phyloP scores from a whole-genome alignment of 2,797 vertebrate species.

The Staurois parvus region DNA sequence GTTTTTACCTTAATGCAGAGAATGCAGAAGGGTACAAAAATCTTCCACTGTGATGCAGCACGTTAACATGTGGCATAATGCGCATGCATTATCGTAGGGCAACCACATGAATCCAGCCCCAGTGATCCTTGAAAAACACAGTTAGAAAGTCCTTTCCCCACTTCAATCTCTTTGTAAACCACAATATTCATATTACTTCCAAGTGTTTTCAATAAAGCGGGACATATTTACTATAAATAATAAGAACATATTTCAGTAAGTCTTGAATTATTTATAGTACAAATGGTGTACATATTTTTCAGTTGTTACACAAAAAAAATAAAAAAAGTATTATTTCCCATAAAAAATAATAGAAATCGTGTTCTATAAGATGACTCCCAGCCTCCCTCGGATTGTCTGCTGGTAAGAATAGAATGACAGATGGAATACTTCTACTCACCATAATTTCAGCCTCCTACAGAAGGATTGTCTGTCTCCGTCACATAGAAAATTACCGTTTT shows the following conservation, averaged over 20 bases:
- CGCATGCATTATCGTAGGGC: too few relatives aligned
- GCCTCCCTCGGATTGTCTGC: constrained; percentile 12
- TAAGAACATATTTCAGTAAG: neutral
- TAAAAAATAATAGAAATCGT: constrained; percentile 29
- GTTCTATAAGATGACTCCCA: constrained; percentile 20
- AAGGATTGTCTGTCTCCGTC: constrained; percentile 54
- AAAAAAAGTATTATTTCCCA: neutral
- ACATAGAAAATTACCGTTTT: constrained; percentile 58
- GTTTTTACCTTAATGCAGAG: too few relatives aligned
- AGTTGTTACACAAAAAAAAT: neutral
- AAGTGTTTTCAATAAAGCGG: neutral
- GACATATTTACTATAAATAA: neutral
- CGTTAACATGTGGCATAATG: too few relatives aligned
- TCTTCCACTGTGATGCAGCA: too few relatives aligned
- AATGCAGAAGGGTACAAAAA: too few relatives aligned
- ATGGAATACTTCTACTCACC: constrained; percentile 46
- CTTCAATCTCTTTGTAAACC: neutral
- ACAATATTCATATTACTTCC: neutral
- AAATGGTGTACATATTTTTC: neutral
- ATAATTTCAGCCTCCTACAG: constrained; percentile 61
- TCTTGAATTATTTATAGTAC: neutral
- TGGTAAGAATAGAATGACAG: constrained; percentile 55
- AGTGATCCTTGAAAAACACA: too few relatives aligned
- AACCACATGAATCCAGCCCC: too few relatives aligned
- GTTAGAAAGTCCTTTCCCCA: too few relatives aligned